Base-by-base conservation (phyloP, 2,113 vertebrate species). In the Syngnathoides biaculeatus region DNA sequence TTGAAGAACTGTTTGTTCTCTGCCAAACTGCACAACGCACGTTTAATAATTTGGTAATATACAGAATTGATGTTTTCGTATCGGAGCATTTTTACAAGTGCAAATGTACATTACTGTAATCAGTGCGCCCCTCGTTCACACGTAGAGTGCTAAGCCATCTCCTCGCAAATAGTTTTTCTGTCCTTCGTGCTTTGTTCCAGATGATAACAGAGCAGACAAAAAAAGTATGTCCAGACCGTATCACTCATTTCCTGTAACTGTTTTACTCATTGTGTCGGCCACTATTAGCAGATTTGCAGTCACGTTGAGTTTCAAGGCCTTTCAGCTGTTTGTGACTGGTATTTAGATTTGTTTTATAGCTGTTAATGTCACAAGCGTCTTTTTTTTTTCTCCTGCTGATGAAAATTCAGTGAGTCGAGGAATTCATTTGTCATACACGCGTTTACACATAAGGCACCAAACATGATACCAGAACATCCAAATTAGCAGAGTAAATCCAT, bases 181-280 rank as follows among this genome's bases (percentile, higher is more conserved):
- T 78, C 80, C 73, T 85, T 83, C 42, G 3, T 53, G 58, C 63
- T 45, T 72, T 65, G 79, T 79, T 61, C 45, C 67, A 74, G 75
- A 77, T 75, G 75, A 87, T 83, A 80, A 82, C 71, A 72, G 69
- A 68, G 71, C 74, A 74, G 80, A 81, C 80, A 84, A 72, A 45
- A 35, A 58, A 30, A 80, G 77, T 71, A 72, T 69, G 35, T 70
- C 75, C 66, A 77, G 47, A 62, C 58, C 61, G 78, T 75, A 48
- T 72, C 58, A 26, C 60, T 74, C 53, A 68, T 65, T 85, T 85
- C 78, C 73, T 84, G 68, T 68, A 77, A 74, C 83, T 84, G 77
- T 83, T 77, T 73, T 80, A 73, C 67, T 50, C 62, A 81, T 84
- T 84, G 79, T 84, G 71, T 76, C 78, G 53, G 38, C 56, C 53